Evolutionary conservation across 2,113 vertebrate genomes (phyloP).

Genomic region (Sylvia atricapilla): DNA sequence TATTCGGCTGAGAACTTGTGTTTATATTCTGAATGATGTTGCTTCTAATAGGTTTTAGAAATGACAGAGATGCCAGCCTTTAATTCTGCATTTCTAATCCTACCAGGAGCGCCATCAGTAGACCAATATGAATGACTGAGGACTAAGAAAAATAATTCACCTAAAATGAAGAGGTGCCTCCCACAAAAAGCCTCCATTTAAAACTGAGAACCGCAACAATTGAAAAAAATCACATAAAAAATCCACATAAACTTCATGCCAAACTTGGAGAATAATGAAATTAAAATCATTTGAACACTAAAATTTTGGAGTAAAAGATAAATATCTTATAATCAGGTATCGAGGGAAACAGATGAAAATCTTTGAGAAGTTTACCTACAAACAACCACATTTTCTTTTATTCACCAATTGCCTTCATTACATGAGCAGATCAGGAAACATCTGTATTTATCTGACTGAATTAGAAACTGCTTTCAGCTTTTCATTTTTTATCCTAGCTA

Average conservation of each 20-base stretch:
- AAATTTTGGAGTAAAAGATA: background rate
- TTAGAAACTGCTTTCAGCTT: slow-evolving; percentile 20
- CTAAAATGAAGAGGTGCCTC: background rate
- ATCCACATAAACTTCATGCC: background rate
- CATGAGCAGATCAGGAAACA: background rate
- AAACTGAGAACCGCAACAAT: background rate
- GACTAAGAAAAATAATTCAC: background rate
- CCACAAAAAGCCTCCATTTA: background rate
- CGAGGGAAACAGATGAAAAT: background rate
- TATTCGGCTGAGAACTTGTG: background rate
- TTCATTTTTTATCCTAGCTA: background rate
- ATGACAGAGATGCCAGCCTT: background rate
- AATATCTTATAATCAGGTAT: background rate
- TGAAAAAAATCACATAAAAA: background rate
- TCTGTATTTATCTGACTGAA: background rate
- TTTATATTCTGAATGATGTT: background rate
- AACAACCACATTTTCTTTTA: background rate
- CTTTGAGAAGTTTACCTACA: background rate
- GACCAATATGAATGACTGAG: background rate
- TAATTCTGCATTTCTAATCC: background rate
- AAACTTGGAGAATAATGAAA: background rate
- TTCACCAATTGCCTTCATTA: background rate
- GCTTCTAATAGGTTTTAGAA: background rate
- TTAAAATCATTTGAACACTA: background rate
- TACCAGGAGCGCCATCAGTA: background rate